These are phyloP conservation scores for Tiaroga cobitis DNA, from an alignment of 2,797 vertebrate species.

Conservation along the genomic window DNA sequence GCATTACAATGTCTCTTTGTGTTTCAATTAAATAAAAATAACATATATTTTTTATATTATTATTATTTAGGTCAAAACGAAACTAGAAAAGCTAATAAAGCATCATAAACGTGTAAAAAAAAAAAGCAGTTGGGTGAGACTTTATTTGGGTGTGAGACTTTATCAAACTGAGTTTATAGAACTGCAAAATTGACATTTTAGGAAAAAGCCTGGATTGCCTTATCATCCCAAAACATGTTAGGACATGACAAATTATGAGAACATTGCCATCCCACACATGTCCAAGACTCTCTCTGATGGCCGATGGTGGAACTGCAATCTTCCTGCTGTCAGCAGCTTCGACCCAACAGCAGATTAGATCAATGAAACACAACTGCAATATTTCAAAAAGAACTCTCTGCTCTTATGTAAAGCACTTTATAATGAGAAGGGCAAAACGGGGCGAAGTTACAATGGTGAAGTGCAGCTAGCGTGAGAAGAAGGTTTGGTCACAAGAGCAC, in stretches of 20 bases:
- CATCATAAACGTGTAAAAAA: not conserved
- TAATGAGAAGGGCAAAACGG: not conserved
- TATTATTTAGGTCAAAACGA: not conserved
- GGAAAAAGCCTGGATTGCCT: not conserved
- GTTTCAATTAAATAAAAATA: not conserved
- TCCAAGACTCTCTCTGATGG: constrained; percentile 32
- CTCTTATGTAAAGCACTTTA: not conserved
- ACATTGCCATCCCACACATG: constrained; percentile 22
- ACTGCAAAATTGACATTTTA: not conserved
- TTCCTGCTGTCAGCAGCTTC: not conserved
- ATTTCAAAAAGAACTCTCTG: not conserved
- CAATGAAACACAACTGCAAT: not conserved
- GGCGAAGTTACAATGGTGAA: not conserved
- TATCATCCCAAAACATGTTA: constrained; percentile 1
- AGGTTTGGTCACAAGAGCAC: constrained; percentile 25
- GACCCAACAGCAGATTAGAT: not conserved
- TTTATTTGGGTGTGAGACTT: not conserved
- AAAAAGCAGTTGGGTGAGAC: not conserved
- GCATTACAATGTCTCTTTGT: not conserved
- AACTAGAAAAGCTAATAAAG: not conserved
- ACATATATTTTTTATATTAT: not conserved
- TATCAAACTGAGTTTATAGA: not conserved
- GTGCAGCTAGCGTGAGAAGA: constrained; percentile 36
- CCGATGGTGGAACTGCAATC: constrained; percentile 15
- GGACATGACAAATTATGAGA: constrained; percentile 8